These are phyloP conservation scores for Pseudomyrmex dendroicus DNA, from an alignment of 1,140 invertebrate species.

Conservation along the genomic window DNA sequence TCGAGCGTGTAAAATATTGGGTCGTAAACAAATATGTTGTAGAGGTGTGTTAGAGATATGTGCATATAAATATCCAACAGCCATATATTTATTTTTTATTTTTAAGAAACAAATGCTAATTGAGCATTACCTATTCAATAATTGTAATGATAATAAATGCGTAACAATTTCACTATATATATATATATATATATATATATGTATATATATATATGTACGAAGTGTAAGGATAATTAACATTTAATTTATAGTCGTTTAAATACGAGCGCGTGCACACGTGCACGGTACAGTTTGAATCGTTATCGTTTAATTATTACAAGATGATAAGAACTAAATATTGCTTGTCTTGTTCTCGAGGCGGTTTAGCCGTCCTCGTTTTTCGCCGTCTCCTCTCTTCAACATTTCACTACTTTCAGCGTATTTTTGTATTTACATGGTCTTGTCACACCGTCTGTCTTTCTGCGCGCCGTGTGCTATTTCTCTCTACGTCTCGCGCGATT, in stretches of 20 bases:
- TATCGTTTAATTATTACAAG: slow-evolving; percentile 80
- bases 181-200: slow-evolving; percentile 36
- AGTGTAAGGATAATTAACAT: slow-evolving; percentile 85
- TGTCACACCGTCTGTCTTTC: slow-evolving; percentile 40
- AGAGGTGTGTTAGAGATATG: slow-evolving; percentile 68
- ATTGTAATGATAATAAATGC: slow-evolving; percentile 86
- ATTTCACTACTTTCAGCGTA: slow-evolving; percentile 79
- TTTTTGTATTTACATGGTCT: slow-evolving; percentile 73
- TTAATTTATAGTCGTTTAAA: slow-evolving; percentile 85
- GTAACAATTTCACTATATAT: slow-evolving; percentile 81
- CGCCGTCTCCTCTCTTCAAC: slow-evolving; percentile 57
- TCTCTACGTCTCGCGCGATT: slow-evolving; percentile 38
- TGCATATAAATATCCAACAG: slow-evolving; percentile 85
- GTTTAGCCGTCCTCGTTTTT: slow-evolving; percentile 72
- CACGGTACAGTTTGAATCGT: slow-evolving; percentile 81
- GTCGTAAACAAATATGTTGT: not conserved
- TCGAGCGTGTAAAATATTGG: not conserved
- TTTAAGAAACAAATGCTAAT: slow-evolving; percentile 86
- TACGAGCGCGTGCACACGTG: slow-evolving; percentile 81
- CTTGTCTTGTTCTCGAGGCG: slow-evolving; percentile 81
- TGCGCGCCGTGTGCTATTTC: slow-evolving; percentile 50
- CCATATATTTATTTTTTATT: slow-evolving; percentile 86
- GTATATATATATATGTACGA: slow-evolving; percentile 77
- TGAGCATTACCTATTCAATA: slow-evolving; percentile 86
- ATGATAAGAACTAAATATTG: slow-evolving; percentile 85